Evolutionary conservation across 2,113 vertebrate genomes (phyloP), one percentile per base, ranked within the genome.

Genomic region (Speoplatyrhinus poulsoni): DNA sequence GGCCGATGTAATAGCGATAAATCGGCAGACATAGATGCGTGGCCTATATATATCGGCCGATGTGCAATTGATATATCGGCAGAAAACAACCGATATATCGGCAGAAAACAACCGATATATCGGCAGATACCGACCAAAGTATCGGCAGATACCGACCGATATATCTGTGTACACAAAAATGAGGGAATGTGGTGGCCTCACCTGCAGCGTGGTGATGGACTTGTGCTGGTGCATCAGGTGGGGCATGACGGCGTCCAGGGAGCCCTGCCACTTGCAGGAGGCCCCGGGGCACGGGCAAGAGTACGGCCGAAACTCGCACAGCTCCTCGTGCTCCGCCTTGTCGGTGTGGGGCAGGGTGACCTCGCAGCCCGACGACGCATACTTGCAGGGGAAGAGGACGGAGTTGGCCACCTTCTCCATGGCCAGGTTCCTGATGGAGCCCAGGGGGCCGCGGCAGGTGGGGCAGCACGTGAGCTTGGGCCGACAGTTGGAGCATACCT

Each of bases 321-420:
- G 95, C 94, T 99, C 98, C 82, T 99, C 98, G 0, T 99, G 98
- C 91, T 99, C 98, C 49, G 98, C 95, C 92, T 99, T 99, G 69
- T 99, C 98, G 0, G 97, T 99, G 93, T 99, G 98, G 0, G 98
- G 98, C 85, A 99, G 87, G 19, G 96, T 99, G 78, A 99, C 94
- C 83, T 99, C 98, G 15, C 98, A 99, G 79, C 98, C 98, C 0
- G 98, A 99, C 3, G 96, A 98, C 74, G 98, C 98, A 3, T 99
- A 93, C 93, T 99, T 99, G 91, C 98, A 99, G 0, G 97, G 98
- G 77, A 99, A 99, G 0, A 99, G 96, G 90, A 99, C 98, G 0
- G 98, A 99, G 85, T 99, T 99, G 77, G 98, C 98, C 86, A 99
- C 98, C 83, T 99, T 99, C 90, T 99, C 98, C 98, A 99, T 99